Evolutionary conservation across 2,888 invertebrate genomes (phyloP), one percentile per base, ranked within the genome.

Genomic region (Cartodere bifasciata): DNA sequence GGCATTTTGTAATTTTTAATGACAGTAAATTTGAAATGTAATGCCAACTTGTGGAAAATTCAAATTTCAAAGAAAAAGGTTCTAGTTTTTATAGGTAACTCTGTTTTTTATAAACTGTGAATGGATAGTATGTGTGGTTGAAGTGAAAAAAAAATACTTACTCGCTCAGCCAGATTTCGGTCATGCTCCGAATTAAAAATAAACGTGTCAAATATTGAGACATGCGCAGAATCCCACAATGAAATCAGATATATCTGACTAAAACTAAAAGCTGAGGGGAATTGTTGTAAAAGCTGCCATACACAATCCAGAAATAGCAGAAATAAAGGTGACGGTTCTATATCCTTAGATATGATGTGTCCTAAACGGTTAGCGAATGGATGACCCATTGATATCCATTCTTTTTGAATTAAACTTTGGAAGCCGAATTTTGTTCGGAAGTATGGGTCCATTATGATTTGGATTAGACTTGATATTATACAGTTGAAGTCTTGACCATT

Each of bases 341-440:
- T 58, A 37, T 65, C 70, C 31, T 69, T 65, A 13, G 68, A 68
- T 2, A 70, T 56, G 10, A 82, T 70, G 37, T 80, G 78, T 0
- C 82, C 82, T 38, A 82, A 59, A 29, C 84, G 69, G 50, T 35
- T 50, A 3, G 54, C 52, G 32, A 59, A 62, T 1, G 87, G 90
- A 60, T 95, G 94, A 14, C 92, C 92, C 40, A 91, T 65, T 1
- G 85, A 79, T 3, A 94, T 67, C 94, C 95, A 97, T 54, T 95
- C 94, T 55, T 92, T 88, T 60, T 94, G 91, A 31, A 95, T 65
- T 21, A 95, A 68, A 33, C 81, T 77, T 60, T 92, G 88, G 59
- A 95, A 90, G 30, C 94, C 94, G 22, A 70, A 67, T 38, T 84
- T 70, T 3, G 86, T 84, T 31, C 94, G 70, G 59, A 68, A 85